A percentile compares a stretch with the other conserved stretches of the same genome.
These are phyloP conservation scores for Phalangium opilio DNA, from an alignment of 2,888 invertebrate species.

Conservation along the genomic window DNA sequence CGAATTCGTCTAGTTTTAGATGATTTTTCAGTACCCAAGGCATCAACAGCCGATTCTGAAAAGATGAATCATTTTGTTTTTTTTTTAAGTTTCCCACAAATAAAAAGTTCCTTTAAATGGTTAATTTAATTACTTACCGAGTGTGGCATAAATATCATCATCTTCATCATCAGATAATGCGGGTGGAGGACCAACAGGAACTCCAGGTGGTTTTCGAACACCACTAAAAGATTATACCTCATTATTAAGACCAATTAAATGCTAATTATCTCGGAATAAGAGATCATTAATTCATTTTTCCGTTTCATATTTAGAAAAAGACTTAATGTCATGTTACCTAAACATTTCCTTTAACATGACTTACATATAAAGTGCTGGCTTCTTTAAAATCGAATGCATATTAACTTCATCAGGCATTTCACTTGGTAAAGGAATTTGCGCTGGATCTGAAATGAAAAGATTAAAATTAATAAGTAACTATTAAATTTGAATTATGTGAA, in stretches of 20 bases:
- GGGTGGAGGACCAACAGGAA: slow-evolving; percentile 70
- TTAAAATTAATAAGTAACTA: background rate
- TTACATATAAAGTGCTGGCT: slow-evolving; percentile 43
- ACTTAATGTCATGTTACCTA: too few species aligned
- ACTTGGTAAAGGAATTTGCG: slow-evolving; percentile 32
- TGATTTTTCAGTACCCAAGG: too few species aligned
- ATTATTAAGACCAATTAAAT: background rate
- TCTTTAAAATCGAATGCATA: slow-evolving; percentile 49
- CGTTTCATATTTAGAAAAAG: too few species aligned
- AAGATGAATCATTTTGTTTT: too few species aligned
- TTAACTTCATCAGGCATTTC: slow-evolving; percentile 39
- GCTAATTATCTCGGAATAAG: background rate
- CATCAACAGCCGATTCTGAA: too few species aligned
- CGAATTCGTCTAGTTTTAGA: too few species aligned
- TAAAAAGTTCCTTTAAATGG: too few species aligned
- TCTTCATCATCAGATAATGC: slow-evolving; percentile 50
- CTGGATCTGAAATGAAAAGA: slow-evolving; percentile 25
- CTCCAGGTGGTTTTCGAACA: slow-evolving; percentile 49
- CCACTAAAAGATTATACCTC: background rate
- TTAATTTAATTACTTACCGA: background rate
- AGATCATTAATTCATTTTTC: background rate
- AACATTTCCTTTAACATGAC: too few species aligned
- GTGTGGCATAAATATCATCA: slow-evolving; percentile 28
- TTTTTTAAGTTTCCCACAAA: too few species aligned
- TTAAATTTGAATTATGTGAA: background rate